Percentiles rank a stretch among this genome's conserved stretches.
Evolutionary conservation across 2,888 invertebrate genomes (phyloP).

Genomic region (Meandrusa payeni): DNA sequence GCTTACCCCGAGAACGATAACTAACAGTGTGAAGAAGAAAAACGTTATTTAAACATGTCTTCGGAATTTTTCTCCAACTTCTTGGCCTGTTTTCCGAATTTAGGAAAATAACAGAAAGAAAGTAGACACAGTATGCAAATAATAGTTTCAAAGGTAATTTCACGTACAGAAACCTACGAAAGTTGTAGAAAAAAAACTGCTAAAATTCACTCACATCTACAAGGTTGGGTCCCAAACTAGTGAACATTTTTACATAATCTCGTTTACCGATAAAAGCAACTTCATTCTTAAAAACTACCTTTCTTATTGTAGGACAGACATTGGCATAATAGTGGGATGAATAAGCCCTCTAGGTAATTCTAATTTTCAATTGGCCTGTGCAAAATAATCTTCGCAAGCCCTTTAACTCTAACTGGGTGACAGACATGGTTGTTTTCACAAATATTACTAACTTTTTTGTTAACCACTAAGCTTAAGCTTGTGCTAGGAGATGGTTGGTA

Average conservation of each 20-base stretch:
- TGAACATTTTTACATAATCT: constrained; percentile 24
- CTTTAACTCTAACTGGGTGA: no score
- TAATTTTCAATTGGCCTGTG: constrained; percentile 14
- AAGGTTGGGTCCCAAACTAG: constrained; percentile 20
- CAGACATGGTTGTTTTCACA: no score
- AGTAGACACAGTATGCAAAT: constrained; percentile 8
- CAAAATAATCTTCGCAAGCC: no score
- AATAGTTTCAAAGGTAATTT: constrained; percentile 12
- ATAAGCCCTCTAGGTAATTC: constrained; percentile 4
- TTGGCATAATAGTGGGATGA: constrained; percentile 5
- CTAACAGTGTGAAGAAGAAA: no score
- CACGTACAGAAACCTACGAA: neutral
- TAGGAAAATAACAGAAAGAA: neutral
- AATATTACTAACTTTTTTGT: no score
- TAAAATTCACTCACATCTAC: constrained; percentile 16
- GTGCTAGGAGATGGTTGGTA: no score
- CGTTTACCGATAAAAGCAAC: constrained; percentile 23
- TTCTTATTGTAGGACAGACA: constrained; percentile 19
- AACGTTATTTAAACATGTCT: no score
- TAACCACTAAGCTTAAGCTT: no score
- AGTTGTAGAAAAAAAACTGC: constrained; percentile 4
- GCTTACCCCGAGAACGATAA: no score
- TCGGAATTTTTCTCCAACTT: no score
- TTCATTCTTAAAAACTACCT: constrained; percentile 22
- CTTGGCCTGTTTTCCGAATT: no score